Evolutionary conservation across 2,797 vertebrate species (phyloP).

Genomic region (Thamnophis elegans): DNA sequence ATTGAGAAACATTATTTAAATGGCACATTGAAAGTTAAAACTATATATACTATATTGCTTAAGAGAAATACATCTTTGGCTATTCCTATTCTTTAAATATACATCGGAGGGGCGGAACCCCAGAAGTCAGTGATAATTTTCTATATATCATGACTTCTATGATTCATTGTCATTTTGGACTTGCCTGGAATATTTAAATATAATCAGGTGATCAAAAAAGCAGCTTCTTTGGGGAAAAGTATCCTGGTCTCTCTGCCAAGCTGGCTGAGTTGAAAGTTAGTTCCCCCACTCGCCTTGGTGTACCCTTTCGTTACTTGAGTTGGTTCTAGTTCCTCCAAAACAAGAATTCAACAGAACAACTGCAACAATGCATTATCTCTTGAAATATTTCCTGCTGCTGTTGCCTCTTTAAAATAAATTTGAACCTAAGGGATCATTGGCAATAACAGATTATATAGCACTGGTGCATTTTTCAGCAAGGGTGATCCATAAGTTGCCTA

Average conservation of each 20-base stretch:
- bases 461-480: background rate
- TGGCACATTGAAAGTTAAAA: background rate
- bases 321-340: background rate
- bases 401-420: background rate
- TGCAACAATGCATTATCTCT: background rate
- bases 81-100: background rate
- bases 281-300: background rate
- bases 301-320: background rate
- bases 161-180: background rate
- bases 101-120: too few relatives aligned
- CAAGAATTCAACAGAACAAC: background rate
- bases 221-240: constrained; percentile 34
- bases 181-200: constrained; percentile 25
- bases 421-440: background rate
- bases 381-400: background rate
- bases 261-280: background rate
- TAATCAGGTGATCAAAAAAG: constrained; percentile 25
- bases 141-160: background rate
- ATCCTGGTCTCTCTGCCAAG: constrained; percentile 12
- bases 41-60: background rate
- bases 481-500: background rate
- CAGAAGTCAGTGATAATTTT: background rate
- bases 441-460: background rate
- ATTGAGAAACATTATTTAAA: background rate
- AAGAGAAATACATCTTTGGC: background rate